Evolutionary conservation across 2,888 invertebrate genomes (phyloP), one percentile per base, ranked within the genome.

Genomic region (Amiota communis): DNA sequence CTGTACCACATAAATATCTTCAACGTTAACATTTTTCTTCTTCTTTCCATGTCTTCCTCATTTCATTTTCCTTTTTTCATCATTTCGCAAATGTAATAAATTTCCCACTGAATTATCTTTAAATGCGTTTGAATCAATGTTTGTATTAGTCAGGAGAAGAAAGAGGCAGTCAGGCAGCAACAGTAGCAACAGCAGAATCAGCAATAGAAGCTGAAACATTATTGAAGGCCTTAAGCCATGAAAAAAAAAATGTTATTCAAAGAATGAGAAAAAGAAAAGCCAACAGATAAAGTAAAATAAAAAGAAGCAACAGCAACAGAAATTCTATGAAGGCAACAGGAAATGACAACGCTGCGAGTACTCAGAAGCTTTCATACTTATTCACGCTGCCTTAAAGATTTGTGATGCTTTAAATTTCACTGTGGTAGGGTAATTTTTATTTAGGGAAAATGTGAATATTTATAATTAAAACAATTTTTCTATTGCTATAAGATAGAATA

Each of bases 61-160:
- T 36, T 36, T 36, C 6, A 36, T 36, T 36, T 36, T 2, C 36
- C 36, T 36, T 57, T 36, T n/a, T 57, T 70, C 46, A 15, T 23
- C 9, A 51, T 63, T 53, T 53, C 78, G 53, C 70, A 77, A 81
- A 77, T 77, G 82, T 81, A 83, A 83, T 83, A 83, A 85, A 83
- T 83, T 81, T 83, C 76, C 79, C 72, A 77, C 75, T 77, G 80
- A 79, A 77, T 82, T 85, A 83, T 79, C 83, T 83, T 70, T 74
- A 80, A 80, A 75, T 73, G 72, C 77, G 68, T 53, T 49, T 20
- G 59, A 20, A 59, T 59, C 53, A 53, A 53, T 53, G 53, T 53
- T 53, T 53, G 53, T 8, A 53, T n/a, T 36, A 36, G 36, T 36
- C 36, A 36, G 6, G 36, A 53, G 53, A 1, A n/a, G 12, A 53